Evolutionary conservation across 2,888 invertebrate species (phyloP).

Genomic region (Cephus pygmeus): DNA sequence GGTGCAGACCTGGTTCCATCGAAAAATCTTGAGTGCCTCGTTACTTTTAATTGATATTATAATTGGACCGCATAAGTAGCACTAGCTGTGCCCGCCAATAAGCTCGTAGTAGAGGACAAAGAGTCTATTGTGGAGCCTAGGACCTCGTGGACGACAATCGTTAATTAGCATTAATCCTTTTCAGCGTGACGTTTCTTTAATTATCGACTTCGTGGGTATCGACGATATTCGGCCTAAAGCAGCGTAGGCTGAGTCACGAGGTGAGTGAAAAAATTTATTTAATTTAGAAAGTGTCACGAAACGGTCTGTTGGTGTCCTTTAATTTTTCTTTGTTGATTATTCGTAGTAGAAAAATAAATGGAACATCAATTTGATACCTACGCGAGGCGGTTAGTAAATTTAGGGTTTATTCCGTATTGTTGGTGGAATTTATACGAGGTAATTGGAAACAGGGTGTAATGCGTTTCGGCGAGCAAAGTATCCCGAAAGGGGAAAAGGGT

Average conservation of each 20-base stretch:
- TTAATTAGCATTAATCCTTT: not conserved
- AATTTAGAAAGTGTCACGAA: not conserved
- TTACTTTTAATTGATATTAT: constrained; percentile 50
- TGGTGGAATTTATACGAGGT: not conserved
- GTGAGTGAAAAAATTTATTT: not conserved
- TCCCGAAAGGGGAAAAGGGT: not conserved
- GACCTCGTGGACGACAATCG: not conserved
- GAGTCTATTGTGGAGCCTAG: not conserved
- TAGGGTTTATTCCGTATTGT: not conserved
- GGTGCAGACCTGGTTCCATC: not conserved
- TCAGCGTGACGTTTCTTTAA: not conserved
- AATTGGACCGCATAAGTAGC: constrained; percentile 35
- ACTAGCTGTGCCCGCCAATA: not conserved
- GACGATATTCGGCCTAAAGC: not conserved
- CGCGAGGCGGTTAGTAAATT: not conserved
- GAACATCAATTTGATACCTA: not conserved
- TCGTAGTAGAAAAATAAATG: not conserved
- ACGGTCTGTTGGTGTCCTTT: not conserved
- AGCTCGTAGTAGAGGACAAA: not conserved
- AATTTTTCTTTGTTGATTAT: not conserved
- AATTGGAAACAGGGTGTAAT: not conserved
- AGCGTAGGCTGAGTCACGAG: not conserved
- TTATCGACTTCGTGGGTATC: not conserved
- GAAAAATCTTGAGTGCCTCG: constrained; percentile 43
- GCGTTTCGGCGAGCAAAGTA: not conserved